Evolutionary conservation across 2,797 vertebrate genomes (phyloP).

Genomic region (Selene dorsalis): DNA sequence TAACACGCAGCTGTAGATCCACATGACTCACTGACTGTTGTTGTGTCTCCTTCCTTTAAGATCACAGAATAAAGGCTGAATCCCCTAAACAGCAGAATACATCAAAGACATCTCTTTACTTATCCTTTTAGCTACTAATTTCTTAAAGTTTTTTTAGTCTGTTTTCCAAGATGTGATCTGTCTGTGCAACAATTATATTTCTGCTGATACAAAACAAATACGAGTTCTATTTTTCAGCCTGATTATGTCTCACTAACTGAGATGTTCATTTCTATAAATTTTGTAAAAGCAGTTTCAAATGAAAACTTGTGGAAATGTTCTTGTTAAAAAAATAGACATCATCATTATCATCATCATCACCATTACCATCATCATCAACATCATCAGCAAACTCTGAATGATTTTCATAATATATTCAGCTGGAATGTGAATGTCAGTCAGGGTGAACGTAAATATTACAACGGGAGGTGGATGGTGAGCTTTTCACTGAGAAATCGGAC

Average conservation of each 20-base stretch:
- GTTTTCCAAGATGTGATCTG: neutral
- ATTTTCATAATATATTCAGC: neutral
- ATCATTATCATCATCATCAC: neutral
- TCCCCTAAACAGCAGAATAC: neutral
- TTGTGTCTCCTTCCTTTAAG: conserved; percentile 23
- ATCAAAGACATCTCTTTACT: neutral
- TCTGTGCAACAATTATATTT: neutral
- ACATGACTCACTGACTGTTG: conserved; percentile 3
- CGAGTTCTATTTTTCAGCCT: neutral
- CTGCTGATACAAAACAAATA: neutral
- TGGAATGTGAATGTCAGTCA: no score
- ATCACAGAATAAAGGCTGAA: conserved; percentile 14
- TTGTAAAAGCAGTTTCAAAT: neutral
- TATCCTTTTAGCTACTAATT: neutral
- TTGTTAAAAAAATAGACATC: no score
- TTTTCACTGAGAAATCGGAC: neutral
- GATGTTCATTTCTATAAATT: neutral
- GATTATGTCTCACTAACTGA: neutral
- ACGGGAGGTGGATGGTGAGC: neutral
- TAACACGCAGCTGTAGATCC: conserved; percentile 13
- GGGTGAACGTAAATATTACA: conserved; percentile 1
- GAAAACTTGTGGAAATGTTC: neutral
- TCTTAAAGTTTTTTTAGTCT: neutral
- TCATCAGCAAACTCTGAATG: neutral
- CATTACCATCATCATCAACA: neutral